Base-by-base conservation (phyloP, 92 coral and sea anemone species). In the Umimayanthus kanabou region DNA sequence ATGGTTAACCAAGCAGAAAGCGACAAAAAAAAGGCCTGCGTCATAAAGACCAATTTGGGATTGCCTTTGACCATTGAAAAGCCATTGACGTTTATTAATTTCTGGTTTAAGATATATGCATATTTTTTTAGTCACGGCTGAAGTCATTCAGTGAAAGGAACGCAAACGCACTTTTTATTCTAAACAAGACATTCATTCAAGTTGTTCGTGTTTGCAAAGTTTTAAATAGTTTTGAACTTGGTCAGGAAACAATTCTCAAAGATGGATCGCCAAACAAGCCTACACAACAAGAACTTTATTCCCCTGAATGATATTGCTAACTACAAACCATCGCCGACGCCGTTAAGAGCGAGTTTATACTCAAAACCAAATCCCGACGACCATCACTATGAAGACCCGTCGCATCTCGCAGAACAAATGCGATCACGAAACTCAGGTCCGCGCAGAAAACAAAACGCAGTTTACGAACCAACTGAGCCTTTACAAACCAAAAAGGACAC, bases 301-400 rank as follows among this genome's bases (percentile, higher is more conserved):
- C 67, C 87, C 15, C 61, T 83, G 16, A 83, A 83, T 26, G 87
- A 83, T 10, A 33, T 29, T 45, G 79, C 57, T 5, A 70, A 83
- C 33, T 83, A 69, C 77, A 83, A 71, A 6, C 69, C 77, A 2
- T n/a, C 78, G 20, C 18, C 86, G 1, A 7, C 55, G 45, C 87
- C 78, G 43, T 15, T 83, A 77, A 83, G 79, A 50, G 87, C 87
- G 40, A 71, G 43, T 50, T 80, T 80, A 29, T 45, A 70, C 30
- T 29, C 77, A 2, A 83, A 70, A 45, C 77, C 87, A 10, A 67
- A 69, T 18, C 14, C 87, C 14, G 78, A 83, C 26, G 64, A 70
- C 4, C 87, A 83, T 49, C 87, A 70, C 10, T 83, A 83, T 28
- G 87, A 83, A 67, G 87, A 83, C 39, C 77, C 87, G 0, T 13